Conservation (phyloP, 2,888 invertebrate species). For the Melanargia galathea region DNA sequence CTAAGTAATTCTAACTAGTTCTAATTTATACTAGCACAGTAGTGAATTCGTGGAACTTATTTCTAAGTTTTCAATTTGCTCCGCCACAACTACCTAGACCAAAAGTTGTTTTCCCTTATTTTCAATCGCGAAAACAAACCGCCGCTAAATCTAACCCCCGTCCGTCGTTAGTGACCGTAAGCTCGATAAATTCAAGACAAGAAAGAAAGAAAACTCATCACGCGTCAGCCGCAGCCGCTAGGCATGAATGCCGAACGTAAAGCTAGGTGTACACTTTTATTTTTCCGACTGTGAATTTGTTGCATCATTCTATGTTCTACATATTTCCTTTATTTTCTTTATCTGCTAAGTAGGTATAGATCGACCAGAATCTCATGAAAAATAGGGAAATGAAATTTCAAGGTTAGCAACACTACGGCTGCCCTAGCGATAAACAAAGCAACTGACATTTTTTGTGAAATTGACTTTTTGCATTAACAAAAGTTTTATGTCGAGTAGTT, state of each 20-base stretch:
- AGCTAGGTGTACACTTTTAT: not conserved
- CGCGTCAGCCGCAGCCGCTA: not conserved
- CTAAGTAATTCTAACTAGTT: no score
- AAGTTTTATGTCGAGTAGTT: no score
- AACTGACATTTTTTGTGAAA: no score
- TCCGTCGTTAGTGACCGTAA: not conserved
- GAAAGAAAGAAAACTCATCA: constrained; percentile 5
- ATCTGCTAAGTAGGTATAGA: no score
- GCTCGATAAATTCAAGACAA: not conserved
- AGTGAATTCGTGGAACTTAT: no score
- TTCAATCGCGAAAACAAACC: constrained; percentile 1
- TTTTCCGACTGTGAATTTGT: not conserved
- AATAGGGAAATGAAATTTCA: no score
- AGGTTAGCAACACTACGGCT: no score
- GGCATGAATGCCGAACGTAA: not conserved
- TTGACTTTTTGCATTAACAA: no score
- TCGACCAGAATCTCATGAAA: no score
- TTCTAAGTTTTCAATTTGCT: not conserved
- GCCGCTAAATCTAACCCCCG: not conserved
- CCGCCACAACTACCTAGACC: not conserved
- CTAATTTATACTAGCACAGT: no score
- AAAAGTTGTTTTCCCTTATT: not conserved
- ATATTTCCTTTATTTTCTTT: no score
- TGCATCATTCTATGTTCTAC: not conserved
- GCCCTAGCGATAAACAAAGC: no score